Evolutionary conservation across 2,113 vertebrate species (phyloP), one percentile per base, ranked within the genome.

Genomic region (Burhinus bistriatus): DNA sequence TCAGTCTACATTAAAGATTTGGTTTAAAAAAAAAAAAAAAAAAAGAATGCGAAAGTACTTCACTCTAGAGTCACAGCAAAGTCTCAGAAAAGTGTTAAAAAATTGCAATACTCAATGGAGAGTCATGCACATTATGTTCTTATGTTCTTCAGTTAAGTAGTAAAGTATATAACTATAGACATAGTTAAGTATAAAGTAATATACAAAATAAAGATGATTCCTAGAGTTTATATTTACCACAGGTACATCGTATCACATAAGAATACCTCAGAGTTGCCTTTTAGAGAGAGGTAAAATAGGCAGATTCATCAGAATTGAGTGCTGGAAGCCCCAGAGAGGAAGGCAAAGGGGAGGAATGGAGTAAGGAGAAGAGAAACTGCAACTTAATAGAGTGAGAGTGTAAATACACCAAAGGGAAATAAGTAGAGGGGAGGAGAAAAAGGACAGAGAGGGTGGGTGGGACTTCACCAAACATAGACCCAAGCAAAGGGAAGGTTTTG

Each of bases 351-450:
- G 22, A 96, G 19, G 34, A 47, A 47, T 4, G 5, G 47, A 94
- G 73, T 14, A 59, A 72, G 36, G 42, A 75, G 95, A 93, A 91
- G 42, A 88, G 96, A 87, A 0, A 25, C 69, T 84, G 89, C 80
- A 89, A 83, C 44, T 83, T 64, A 88, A 89, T 55, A 25, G 30
- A 96, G 61, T 49, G 86, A 96, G 91, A 92, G 47, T 92, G 68
- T 96, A 97, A 97, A 97, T 84, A 93, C n/a, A 87, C 40, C 40
- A 45, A 70, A 87, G 81, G 34, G 69, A 92, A 97, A 51, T 86
- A 97, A 97, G 87, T 57, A 82, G 80, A 96, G 91, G 90, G 97
- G 62, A 84, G 90, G 79, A 93, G 94, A 92, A 91, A 88, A 93
- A 69, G 54, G 82, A 55, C 66, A 4, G 36, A 95, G 34, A 85